Evolutionary conservation across 2,113 vertebrate genomes (phyloP).

Genomic region (Anoura caudifer): DNA sequence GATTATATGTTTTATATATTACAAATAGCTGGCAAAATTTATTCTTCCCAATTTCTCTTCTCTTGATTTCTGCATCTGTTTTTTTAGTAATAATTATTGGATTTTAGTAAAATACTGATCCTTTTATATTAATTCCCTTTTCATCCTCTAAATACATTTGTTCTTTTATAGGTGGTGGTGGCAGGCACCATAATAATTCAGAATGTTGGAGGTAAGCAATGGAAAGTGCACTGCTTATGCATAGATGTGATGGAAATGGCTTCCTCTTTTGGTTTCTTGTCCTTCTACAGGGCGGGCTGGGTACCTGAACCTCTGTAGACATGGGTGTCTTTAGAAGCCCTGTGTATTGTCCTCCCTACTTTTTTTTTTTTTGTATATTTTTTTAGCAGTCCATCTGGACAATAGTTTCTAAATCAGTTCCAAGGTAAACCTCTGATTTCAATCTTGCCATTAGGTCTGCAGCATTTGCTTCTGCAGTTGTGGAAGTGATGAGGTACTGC

Average conservation of each 20-base stretch:
- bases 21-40: slow-evolving; percentile 7
- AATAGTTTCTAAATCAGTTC: neutral
- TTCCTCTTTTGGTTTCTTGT: slow-evolving; percentile 17
- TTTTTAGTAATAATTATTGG: slow-evolving; percentile 20
- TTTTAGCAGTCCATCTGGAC: neutral
- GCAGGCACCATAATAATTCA: slow-evolving; percentile 92
- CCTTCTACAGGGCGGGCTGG: neutral
- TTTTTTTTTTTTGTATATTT: neutral
- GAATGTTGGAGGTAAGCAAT: slow-evolving; percentile 94
- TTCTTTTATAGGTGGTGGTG: slow-evolving; percentile 87
- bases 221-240: neutral
- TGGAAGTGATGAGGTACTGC: neutral
- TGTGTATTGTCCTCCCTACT: neutral
- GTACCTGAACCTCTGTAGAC: neutral
- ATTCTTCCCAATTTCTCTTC: slow-evolving; percentile 23
- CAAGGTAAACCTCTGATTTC: neutral
- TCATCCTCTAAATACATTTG: slow-evolving; percentile 58
- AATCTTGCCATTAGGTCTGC: neutral
- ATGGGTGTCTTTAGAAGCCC: neutral
- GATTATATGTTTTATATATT: slow-evolving; percentile 43
- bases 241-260: neutral
- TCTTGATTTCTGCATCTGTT: slow-evolving; percentile 3
- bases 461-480: neutral
- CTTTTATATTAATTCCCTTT: slow-evolving; percentile 37
- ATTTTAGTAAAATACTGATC: slow-evolving; percentile 42